Percentiles rank a stretch among this genome's conserved stretches.
Evolutionary conservation across 2,888 invertebrate species (phyloP).

Genomic region (Lasioglossum leucozonium): DNA sequence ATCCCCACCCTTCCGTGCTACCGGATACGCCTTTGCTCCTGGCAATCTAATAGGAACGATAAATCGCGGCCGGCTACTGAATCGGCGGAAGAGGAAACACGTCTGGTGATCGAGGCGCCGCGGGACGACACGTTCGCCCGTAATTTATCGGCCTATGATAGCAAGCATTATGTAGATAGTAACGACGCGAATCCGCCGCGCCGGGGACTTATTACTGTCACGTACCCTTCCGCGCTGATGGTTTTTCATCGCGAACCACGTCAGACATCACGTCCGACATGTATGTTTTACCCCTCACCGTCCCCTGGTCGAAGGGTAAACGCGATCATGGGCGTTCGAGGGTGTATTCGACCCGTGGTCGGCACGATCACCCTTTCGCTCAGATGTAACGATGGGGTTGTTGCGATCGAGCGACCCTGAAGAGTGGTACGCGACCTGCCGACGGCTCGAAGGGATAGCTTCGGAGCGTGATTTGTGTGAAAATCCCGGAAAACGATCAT

Average conservation of each 20-base stretch:
- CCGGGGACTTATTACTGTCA: slow-evolving; percentile 61
- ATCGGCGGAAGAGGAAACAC: slow-evolving; percentile 72
- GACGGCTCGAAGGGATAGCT: not conserved
- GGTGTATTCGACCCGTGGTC: not conserved
- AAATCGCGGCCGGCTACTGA: slow-evolving; percentile 67
- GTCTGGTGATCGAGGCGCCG: slow-evolving; percentile 62
- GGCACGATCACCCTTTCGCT: not conserved
- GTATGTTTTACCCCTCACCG: not conserved
- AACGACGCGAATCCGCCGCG: slow-evolving; percentile 32
- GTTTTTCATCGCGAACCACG: slow-evolving; percentile 28
- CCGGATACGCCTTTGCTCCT: slow-evolving; percentile 45
- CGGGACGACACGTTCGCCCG: slow-evolving; percentile 54
- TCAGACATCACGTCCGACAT: slow-evolving; percentile 19
- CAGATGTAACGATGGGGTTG: not conserved
- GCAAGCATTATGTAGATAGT: slow-evolving; percentile 66
- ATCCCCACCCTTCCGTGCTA: not conserved
- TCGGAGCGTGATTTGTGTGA: not conserved
- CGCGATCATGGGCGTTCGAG: not conserved
- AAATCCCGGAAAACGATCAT: not conserved
- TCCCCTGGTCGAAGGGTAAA: not conserved
- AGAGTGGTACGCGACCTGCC: not conserved
- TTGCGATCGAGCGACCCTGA: not conserved
- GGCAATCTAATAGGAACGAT: slow-evolving; percentile 72
- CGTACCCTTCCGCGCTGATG: slow-evolving; percentile 41
- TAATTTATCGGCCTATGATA: slow-evolving; percentile 68